Percentiles rank a stretch among this genome's conserved stretches.
phyloP scores from a whole-genome alignment of 2,113 vertebrate species.

The Diadophis punctatus region DNA sequence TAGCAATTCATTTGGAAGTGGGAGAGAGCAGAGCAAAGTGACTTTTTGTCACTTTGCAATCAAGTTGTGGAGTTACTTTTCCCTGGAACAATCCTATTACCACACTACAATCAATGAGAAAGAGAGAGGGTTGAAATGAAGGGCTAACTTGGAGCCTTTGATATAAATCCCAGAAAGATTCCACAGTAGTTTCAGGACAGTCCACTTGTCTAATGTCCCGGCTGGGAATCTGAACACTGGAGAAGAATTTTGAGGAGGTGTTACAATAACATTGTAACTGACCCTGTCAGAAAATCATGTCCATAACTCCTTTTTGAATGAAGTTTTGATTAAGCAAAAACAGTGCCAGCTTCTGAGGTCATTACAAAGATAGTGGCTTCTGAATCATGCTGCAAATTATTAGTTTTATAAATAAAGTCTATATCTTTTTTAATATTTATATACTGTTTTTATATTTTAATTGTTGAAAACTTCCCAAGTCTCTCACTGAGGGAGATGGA shows the following conservation, averaged over 20 bases:
- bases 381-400: constrained; percentile 10
- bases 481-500: background rate
- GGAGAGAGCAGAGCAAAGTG: background rate
- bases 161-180: constrained; percentile 30
- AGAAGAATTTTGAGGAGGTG: constrained; percentile 59
- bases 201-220: constrained; percentile 46
- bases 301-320: constrained; percentile 49
- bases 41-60: background rate
- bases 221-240: constrained; percentile 25
- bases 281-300: constrained; percentile 34
- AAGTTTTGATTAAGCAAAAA: constrained; percentile 34
- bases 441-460: background rate
- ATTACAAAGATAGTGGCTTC: constrained; percentile 15
- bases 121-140: constrained; percentile 29
- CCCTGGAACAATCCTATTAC: accelerated
- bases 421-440: background rate
- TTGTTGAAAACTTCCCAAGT: background rate
- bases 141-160: constrained; percentile 33
- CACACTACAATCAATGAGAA: background rate
- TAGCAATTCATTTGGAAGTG: background rate
- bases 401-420: constrained; percentile 9
- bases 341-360: constrained; percentile 36
- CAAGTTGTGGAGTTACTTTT: background rate
- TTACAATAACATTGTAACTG: constrained; percentile 45
- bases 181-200: constrained; percentile 25